Conservation (phyloP, 2,888 invertebrate species). For the Macropis europaea region DNA sequence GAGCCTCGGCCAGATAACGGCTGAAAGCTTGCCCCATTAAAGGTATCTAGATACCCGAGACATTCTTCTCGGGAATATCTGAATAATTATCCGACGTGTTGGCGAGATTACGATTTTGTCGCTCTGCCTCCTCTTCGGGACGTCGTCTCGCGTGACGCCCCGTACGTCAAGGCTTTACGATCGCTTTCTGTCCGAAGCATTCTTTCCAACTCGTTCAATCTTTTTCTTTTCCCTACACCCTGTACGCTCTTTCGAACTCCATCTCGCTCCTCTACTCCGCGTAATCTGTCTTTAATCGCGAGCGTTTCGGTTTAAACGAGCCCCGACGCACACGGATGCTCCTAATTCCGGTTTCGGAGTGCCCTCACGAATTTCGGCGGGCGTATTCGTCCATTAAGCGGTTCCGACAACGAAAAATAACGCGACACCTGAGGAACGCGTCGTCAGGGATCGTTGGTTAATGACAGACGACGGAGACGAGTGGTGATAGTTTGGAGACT, state of each 20-base stretch:
- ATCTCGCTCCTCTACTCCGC: not conserved
- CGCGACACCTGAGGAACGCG: no score
- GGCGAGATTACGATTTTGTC: constrained; percentile 73
- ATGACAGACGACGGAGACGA: no score
- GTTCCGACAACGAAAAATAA: not conserved
- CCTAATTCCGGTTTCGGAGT: constrained; percentile 47
- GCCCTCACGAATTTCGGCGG: constrained; percentile 14
- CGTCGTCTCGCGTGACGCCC: constrained; percentile 52
- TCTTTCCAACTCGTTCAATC: constrained; percentile 20
- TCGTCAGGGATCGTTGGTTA: not conserved
- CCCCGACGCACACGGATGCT: constrained; percentile 18
- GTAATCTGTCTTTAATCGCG: constrained; percentile 55
- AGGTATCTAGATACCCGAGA: constrained; percentile 75
- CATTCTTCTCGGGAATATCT: constrained; percentile 75
- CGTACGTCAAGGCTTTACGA: constrained; percentile 53
- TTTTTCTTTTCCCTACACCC: not conserved
- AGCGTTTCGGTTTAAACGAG: constrained; percentile 47
- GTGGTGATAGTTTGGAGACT: no score
- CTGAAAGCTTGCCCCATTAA: constrained; percentile 79
- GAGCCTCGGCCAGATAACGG: constrained; percentile 75
- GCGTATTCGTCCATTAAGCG: constrained; percentile 20
- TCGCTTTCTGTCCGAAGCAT: constrained; percentile 40
- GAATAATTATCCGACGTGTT: constrained; percentile 76
- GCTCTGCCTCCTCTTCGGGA: constrained; percentile 33
- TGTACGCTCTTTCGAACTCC: not conserved